Base-by-base conservation (phyloP, 2,113 vertebrate genomes). In the Cochlearius cochlearius region DNA sequence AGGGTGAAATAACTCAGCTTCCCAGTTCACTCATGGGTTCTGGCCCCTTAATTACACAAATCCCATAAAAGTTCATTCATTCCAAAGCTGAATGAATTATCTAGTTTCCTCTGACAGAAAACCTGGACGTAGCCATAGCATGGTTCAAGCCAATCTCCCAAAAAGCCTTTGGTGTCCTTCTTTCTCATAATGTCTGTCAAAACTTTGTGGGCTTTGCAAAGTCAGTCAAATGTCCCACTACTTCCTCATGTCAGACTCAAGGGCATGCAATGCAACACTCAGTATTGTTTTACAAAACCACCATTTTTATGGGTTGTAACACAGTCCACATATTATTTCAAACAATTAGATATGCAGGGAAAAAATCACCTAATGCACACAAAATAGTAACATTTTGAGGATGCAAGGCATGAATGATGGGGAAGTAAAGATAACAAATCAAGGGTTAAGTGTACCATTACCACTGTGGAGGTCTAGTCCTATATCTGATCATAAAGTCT, bases 91-190 rank as follows among this genome's bases (percentile, higher is more conserved):
- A 71, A 67, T 58, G 15, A 45, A 78, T 43, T 78, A 56, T 0
- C 6, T 59, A 5, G 2, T 49, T 89, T 84, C 13, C 10, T 36
- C 60, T 29, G 25, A n/a, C 59, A 45, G 12, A 41, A 81, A 88
- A 73, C 6, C 9, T 3, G 4, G 9, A 39, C 1, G 0, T 59
- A 5, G 15, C 25, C 15, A 2, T 52, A 9, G 7, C 5, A 55
- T 4, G 43, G 5, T 50, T 77, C 34, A 84, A 68, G 8, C 2
- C 29, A 76, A 73, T 16, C 7, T 92, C 25, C 23, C 16, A 3
- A 55, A 80, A 87, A 66, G 1, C 5, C 39, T 78, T 64, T 58
- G 26, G 2, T 0, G 1, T 27, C 10, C 30, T 79, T 85, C 41
- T 88, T 77, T 85, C 12, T 52, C 6, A 63, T 27, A 74, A 27